These are phyloP conservation scores for Takifugu ocellatus DNA, from an alignment of 2,797 vertebrate species.

Conservation along the genomic window DNA sequence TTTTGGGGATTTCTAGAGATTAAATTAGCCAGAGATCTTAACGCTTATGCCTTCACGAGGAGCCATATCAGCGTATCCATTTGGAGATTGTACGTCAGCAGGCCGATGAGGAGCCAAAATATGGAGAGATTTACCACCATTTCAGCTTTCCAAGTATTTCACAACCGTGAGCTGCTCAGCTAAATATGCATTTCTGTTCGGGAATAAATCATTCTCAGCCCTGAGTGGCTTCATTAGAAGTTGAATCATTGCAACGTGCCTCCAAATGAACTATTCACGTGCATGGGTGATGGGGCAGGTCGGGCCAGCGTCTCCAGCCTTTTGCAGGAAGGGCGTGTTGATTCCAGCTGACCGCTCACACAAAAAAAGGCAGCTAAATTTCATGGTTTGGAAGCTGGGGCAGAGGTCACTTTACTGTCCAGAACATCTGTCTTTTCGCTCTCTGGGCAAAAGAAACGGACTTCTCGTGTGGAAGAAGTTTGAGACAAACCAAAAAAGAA, in stretches of 20 bases:
- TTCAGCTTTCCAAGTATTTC: conserved; percentile 3
- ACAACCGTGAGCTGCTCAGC: background rate
- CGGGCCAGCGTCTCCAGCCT: conserved; percentile 43
- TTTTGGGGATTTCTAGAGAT: conserved; percentile 8
- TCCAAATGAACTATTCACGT: conserved; percentile 22
- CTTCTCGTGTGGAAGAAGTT: conserved; percentile 6
- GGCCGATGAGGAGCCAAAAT: conserved; percentile 4
- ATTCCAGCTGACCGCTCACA: conserved; percentile 47
- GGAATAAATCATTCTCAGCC: background rate
- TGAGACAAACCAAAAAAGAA: background rate
- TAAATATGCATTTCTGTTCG: conserved; percentile 3
- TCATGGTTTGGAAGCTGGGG: conserved; percentile 45
- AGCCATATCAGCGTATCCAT: background rate
- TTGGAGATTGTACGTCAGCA: conserved; percentile 1
- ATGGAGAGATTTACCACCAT: conserved; percentile 10
- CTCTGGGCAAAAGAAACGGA: background rate
- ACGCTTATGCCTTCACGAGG: conserved; percentile 1
- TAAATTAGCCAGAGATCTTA: conserved; percentile 7
- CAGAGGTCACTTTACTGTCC: conserved; percentile 39
- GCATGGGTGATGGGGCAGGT: conserved; percentile 33
- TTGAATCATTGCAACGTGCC: conserved; percentile 7
- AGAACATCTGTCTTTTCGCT: conserved; percentile 36
- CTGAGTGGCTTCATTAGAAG: background rate
- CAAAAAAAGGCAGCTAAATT: conserved; percentile 51
- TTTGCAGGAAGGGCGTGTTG: conserved; percentile 65